Percentiles rank a stretch among this genome's conserved stretches.
Conservation (phyloP, 2,797 vertebrate species). For the Hylomyscus alleni region DNA sequence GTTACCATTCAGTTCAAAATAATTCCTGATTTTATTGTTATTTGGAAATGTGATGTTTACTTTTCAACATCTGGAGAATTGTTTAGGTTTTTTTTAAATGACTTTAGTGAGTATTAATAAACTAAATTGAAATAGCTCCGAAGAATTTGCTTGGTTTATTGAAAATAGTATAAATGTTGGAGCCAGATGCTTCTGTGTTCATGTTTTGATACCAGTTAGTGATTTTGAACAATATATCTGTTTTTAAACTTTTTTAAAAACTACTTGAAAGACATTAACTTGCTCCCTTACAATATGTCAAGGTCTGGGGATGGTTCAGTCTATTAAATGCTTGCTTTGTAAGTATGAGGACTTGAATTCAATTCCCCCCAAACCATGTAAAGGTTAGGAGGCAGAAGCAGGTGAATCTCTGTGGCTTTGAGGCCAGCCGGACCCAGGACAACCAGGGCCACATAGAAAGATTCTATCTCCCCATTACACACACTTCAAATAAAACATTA, state of each 20-base stretch:
- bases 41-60: constrained; percentile 3
- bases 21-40: constrained; percentile 26
- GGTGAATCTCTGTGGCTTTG: not conserved
- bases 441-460: not conserved
- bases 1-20: not conserved
- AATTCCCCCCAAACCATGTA: not conserved
- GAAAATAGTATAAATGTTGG: not conserved
- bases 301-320: not conserved
- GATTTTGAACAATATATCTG: not conserved
- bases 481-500: not conserved
- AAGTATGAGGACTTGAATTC: not conserved
- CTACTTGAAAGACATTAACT: not conserved
- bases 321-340: not conserved
- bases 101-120: not conserved
- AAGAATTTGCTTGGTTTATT: not conserved
- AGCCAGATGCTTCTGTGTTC: not conserved
- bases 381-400: not conserved
- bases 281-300: not conserved
- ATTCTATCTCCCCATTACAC: not conserved
- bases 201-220: not conserved
- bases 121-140: not conserved
- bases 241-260: not conserved
- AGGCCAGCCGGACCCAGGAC: not conserved
- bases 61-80: constrained; percentile 5
- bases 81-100: not conserved